Base-by-base conservation (phyloP, 2,888 invertebrate genomes). In the Apodemia duryi region DNA sequence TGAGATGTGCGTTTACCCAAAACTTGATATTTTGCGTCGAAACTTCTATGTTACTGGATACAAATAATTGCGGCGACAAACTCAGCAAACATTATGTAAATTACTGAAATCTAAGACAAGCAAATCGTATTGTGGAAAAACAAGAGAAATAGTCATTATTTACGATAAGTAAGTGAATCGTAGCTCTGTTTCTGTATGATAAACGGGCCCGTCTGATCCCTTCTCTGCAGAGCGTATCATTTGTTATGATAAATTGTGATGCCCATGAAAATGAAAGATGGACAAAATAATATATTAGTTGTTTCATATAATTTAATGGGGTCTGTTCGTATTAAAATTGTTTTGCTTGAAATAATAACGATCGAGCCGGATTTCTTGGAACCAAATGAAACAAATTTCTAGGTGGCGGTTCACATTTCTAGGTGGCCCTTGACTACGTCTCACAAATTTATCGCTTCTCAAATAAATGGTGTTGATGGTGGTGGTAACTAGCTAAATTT, bases 161-260 rank as follows among this genome's bases (percentile, higher is more conserved):
- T 68, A 70, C 68, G 51, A 65, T 66, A 49, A 62, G 63, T 66
- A 68, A 67, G 69, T 70, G 66, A 70, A 67, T 69, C 66, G 67
- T 68, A 63, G 60, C 68, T 66, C 67, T 57, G 41, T 57, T 66
- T 7, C 49, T 62, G 57, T n/a, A 28, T 46, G 62, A 21, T 52
- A 38, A 35, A 61, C 49, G 29, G 13, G 43, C 46, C 9, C 71
- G 72, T 70, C 72, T 79, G 78, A 83, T 80, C 71, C 80, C 76
- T 73, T 74, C 70, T 70, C 69, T 66, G 75, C 76, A 68, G n/a
- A 35, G 61, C 61, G 71, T 73, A 76, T 77, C 83, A 83, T 86
- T 84, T 84, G 84, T 84, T 80, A 82, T 79, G 80, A 83, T 84
- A 80, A 81, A 81, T 81, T 77, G 79, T 79, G 74, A 49, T 49